Conservation (phyloP, 1,140 invertebrate species). For the Lasaia peninsularis region DNA sequence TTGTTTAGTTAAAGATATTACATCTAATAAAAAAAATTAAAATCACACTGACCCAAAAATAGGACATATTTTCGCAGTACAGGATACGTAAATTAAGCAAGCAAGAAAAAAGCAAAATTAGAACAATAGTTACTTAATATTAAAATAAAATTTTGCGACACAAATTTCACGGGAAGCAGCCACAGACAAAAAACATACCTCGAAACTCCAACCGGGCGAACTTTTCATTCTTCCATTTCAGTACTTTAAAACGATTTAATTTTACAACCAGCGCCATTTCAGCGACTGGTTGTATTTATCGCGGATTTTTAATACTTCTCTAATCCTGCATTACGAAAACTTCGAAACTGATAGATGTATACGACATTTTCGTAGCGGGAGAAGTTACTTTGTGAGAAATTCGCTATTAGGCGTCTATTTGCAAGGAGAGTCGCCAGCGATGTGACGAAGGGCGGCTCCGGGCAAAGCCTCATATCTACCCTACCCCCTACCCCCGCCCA, state of each 20-base stretch:
- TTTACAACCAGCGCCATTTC: constrained; percentile 13
- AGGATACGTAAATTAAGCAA: too few relatives aligned
- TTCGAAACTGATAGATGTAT: not conserved
- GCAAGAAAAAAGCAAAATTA: not conserved
- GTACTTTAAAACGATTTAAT: constrained; percentile 6
- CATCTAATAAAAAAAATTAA: too few relatives aligned
- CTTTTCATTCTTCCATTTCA: constrained; percentile 16
- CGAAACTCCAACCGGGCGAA: constrained; percentile 4
- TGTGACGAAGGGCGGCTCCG: not conserved
- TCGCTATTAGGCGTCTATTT: not conserved
- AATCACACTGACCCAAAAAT: too few relatives aligned
- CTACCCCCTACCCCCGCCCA: not conserved
- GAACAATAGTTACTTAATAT: not conserved
- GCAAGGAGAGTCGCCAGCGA: not conserved
- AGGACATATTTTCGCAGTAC: too few relatives aligned
- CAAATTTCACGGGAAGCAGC: not conserved
- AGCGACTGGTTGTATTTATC: not conserved
- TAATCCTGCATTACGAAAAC: constrained; percentile 2
- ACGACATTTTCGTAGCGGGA: not conserved
- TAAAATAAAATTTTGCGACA: not conserved
- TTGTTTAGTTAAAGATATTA: too few relatives aligned
- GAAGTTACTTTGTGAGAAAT: not conserved
- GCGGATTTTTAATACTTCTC: not conserved
- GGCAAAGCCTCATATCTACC: not conserved
- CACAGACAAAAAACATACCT: not conserved